Conservation (phyloP, 2,888 invertebrate genomes). For the Cordilura impudica region DNA sequence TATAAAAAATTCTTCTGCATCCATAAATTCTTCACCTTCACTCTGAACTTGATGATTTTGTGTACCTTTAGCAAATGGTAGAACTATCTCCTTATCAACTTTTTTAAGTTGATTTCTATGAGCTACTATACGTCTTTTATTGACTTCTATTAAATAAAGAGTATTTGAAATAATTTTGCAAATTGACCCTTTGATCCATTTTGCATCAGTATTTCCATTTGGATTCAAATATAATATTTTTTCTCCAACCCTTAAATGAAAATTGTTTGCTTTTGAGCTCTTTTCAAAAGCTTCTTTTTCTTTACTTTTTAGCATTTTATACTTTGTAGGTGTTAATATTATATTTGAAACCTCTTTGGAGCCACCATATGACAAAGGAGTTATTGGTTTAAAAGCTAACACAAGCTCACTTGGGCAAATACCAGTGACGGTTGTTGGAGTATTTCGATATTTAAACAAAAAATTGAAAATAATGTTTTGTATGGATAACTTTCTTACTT, state of each 20-base stretch:
- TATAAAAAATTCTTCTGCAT: too few relatives aligned
- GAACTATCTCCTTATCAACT: neutral
- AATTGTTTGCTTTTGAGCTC: neutral
- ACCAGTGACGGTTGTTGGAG: conserved; percentile 24
- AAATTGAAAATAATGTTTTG: conserved; percentile 32
- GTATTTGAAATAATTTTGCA: conserved; percentile 1
- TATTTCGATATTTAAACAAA: conserved; percentile 45
- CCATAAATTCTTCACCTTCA: too few relatives aligned
- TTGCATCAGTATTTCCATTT: neutral
- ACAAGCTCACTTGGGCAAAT: conserved; percentile 31
- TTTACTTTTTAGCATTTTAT: neutral
- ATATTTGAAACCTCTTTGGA: neutral
- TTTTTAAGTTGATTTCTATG: conserved; percentile 10
- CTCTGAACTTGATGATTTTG: too few relatives aligned
- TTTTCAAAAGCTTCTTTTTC: conserved; percentile 5
- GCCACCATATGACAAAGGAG: conserved; percentile 6
- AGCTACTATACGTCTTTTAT: neutral
- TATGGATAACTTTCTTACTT: conserved; percentile 3
- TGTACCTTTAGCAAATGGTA: neutral
- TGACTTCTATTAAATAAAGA: conserved; percentile 5
- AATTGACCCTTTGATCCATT: neutral
- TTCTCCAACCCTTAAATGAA: conserved; percentile 2
- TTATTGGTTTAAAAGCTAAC: too few relatives aligned
- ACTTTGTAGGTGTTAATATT: neutral
- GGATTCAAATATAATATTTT: conserved; percentile 27